Percentiles rank a stretch among this genome's conserved stretches.
phyloP scores from a whole-genome alignment of 1,140 invertebrate species.

The Samia ricini region DNA sequence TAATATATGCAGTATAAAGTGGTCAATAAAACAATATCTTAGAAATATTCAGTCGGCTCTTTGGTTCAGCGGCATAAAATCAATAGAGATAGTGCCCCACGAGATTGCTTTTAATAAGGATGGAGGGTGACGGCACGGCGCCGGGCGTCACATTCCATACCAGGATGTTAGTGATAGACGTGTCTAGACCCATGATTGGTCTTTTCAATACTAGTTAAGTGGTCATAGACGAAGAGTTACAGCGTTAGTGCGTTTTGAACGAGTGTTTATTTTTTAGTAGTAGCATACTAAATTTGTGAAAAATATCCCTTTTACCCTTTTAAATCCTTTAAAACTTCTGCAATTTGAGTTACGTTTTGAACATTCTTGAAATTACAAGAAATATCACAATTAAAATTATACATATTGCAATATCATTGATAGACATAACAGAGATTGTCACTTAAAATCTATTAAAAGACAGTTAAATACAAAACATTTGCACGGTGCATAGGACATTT shows the following conservation, averaged over 20 bases:
- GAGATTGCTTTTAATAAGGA: constrained; percentile 41
- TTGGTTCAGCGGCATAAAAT: background rate
- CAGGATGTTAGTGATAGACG: constrained; percentile 1
- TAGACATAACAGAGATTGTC: background rate
- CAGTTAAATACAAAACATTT: background rate
- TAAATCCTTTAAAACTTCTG: too few species aligned
- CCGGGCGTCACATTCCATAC: constrained; percentile 5
- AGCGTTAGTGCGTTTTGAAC: background rate
- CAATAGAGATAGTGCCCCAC: background rate
- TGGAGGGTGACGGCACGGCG: constrained; percentile 38
- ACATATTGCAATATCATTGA: background rate
- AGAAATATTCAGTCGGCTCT: background rate
- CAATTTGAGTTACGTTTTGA: too few species aligned
- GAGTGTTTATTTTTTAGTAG: background rate
- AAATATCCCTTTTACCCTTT: too few species aligned
- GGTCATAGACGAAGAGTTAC: background rate
- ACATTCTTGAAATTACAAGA: too few species aligned
- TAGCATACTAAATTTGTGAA: too few species aligned
- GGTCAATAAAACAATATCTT: background rate
- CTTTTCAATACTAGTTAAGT: background rate
- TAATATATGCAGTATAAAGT: too few species aligned
- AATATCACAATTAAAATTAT: too few species aligned
- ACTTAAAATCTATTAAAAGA: background rate
- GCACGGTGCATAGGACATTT: constrained; percentile 7
- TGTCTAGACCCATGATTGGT: background rate